These are phyloP conservation scores for Cyclargus thomasi DNA, from an alignment of 1,140 invertebrate species.

Conservation along the genomic window DNA sequence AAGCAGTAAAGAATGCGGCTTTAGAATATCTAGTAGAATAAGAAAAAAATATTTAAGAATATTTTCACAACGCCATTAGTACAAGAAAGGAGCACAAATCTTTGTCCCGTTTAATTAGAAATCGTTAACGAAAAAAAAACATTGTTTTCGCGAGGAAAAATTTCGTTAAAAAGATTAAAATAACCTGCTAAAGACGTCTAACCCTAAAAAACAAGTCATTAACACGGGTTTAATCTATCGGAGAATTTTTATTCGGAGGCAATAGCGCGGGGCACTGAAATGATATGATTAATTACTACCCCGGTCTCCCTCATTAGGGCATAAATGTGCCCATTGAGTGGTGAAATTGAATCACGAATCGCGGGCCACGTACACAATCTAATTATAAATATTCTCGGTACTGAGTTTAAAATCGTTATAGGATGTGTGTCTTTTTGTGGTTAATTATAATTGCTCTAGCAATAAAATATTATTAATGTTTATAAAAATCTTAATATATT, in stretches of 20 bases:
- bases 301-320: slow-evolving; percentile 67
- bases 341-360: slow-evolving; percentile 69
- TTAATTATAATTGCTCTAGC: background rate
- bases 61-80: background rate
- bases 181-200: slow-evolving; percentile 63
- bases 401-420: slow-evolving; percentile 18
- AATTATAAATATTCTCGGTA: slow-evolving; percentile 60
- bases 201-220: slow-evolving; percentile 74
- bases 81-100: background rate
- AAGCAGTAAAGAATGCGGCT: too few relatives aligned
- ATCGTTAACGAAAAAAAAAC: slow-evolving; percentile 11
- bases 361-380: slow-evolving; percentile 52
- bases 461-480: background rate
- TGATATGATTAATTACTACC: slow-evolving; percentile 72
- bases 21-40: background rate
- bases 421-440: background rate
- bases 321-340: slow-evolving; percentile 64
- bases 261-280: slow-evolving; percentile 65
- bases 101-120: slow-evolving; percentile 4
- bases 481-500: too few relatives aligned
- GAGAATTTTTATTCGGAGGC: slow-evolving; percentile 63
- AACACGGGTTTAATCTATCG: slow-evolving; percentile 68
- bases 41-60: background rate
- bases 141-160: slow-evolving; percentile 4
- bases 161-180: slow-evolving; percentile 7